Evolutionary conservation across 2,888 invertebrate genomes (phyloP).

Genomic region (Dynastes tityus): DNA sequence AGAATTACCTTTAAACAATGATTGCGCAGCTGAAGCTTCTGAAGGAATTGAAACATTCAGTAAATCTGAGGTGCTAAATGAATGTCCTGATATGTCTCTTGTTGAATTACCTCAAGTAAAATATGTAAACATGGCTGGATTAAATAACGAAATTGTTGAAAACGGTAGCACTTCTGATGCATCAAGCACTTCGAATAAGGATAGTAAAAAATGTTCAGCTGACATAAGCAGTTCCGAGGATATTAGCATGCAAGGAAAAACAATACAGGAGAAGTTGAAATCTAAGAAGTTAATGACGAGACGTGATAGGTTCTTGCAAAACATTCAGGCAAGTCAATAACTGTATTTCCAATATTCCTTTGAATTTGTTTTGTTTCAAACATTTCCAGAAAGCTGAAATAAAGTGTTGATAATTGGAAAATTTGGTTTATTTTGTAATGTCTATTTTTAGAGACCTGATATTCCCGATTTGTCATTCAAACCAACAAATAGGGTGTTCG

Average conservation of each 20-base stretch:
- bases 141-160: neutral
- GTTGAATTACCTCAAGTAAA: neutral
- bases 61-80: neutral
- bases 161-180: conserved; percentile 16
- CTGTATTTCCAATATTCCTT: neutral
- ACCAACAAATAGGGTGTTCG: conserved; percentile 21
- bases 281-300: conserved; percentile 44
- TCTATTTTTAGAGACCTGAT: conserved; percentile 21
- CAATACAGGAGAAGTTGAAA: conserved; percentile 35
- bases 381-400: no score
- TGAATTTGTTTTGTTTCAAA: neutral
- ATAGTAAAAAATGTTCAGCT: conserved; percentile 29
- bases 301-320: conserved; percentile 40
- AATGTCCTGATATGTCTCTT: neutral
- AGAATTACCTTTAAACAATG: neutral
- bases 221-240: conserved; percentile 33
- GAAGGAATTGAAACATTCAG: neutral
- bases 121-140: neutral
- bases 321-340: conserved; percentile 6
- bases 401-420: no score
- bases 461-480: conserved; percentile 48
- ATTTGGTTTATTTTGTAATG: no score
- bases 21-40: neutral
- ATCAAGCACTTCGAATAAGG: neutral
- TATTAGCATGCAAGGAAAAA: conserved; percentile 7